Base-by-base conservation (phyloP, 2,797 vertebrate genomes). In the Chloroceryle amazona region DNA sequence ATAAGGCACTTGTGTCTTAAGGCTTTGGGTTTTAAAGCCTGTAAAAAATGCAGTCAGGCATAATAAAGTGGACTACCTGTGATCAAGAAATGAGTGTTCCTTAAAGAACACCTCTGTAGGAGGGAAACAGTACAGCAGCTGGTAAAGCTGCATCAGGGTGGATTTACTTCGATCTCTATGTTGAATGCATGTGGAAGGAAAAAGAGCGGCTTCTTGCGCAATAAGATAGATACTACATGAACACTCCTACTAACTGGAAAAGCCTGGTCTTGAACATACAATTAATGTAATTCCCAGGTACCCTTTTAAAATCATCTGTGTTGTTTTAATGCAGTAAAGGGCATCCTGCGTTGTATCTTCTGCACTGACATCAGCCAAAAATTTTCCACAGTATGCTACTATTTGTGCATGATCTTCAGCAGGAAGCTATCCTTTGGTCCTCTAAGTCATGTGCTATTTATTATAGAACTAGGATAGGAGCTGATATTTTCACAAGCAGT, bases 381-480 rank as follows among this genome's bases (percentile, higher is more conserved):
- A 73, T 70, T 81, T 91, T 95, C 93, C 73, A 54, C 22, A 66
- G 90, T 75, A 94, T 93, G 81, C 39, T 13, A n/a, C 58, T 25
- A 92, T 75, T 94, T 91, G 80, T 76, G 74, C 58, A 29, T 79
- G 93, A 97, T 90, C 66, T 74, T 94, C 89, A 84, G 62, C 94
- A 90, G 85, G 76, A 94, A 95, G 87, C 84, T 79, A 72, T 86
- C 70, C 88, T 94, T 88, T 91, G 82, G 73, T 88, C 72, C 82
- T 82, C 25, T 81, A 93, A 88, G 82, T 92, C 93, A 95, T 90
- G 73, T 96, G 96, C 90, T 93, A 93, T 91, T 86, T 95, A 91
- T 96, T 91, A 95, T 2, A 83, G 58, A 81, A 58, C 47, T n/a
- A 60, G 85, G 18, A 84, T 25, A 73, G 73, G 31, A 95, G 57